Percentiles rank a stretch among this genome's conserved stretches.
Evolutionary conservation across 2,797 vertebrate genomes (phyloP).

Genomic region (Apogon talboti): DNA sequence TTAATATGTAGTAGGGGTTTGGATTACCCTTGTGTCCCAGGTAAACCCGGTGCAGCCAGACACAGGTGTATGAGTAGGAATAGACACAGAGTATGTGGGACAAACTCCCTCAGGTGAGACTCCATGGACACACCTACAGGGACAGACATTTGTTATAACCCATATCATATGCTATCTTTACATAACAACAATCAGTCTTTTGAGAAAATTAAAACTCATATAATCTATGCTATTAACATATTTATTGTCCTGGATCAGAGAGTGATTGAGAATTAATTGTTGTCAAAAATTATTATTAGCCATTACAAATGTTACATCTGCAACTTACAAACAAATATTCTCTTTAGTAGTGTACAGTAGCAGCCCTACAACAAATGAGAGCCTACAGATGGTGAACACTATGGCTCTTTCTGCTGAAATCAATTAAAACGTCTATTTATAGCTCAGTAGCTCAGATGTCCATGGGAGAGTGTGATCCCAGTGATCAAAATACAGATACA

Average conservation of each 20-base stretch:
- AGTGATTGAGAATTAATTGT: neutral
- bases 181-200: neutral
- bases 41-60: constrained; percentile 69
- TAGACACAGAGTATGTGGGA: constrained; percentile 47
- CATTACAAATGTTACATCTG: neutral
- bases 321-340: neutral
- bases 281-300: neutral
- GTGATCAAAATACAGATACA: neutral
- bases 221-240: no score
- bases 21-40: constrained; percentile 62
- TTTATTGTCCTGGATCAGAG: no score
- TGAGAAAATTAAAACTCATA: no score
- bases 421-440: constrained; percentile 19
- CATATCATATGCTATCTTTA: constrained; percentile 5
- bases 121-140: constrained; percentile 52
- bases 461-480: no score
- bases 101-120: constrained; percentile 43
- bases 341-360: neutral
- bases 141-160: constrained; percentile 9
- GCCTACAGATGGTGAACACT: neutral
- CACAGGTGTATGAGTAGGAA: constrained; percentile 56
- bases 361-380: neutral
- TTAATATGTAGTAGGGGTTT: neutral
- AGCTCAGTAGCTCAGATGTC: neutral
- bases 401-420: constrained; percentile 15